phyloP scores from a whole-genome alignment of 2,797 vertebrate genomes.

The Myotis planiceps region DNA sequence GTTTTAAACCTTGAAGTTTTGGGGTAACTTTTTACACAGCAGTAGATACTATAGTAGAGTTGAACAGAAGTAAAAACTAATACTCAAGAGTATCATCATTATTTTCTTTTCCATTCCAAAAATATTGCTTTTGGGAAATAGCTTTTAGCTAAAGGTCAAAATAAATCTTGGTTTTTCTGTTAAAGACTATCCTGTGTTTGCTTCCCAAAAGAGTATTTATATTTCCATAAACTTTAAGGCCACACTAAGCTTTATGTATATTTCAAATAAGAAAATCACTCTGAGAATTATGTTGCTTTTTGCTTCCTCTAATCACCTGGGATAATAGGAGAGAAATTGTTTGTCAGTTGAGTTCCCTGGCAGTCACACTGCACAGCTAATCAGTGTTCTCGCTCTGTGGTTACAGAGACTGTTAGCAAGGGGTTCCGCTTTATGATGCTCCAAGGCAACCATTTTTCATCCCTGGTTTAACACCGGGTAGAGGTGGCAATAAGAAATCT shows the following conservation, averaged over 20 bases:
- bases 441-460: conserved; percentile 38
- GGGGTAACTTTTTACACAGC: neutral
- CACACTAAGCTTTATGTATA: conserved; percentile 25
- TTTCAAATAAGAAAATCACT: conserved; percentile 52
- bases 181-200: conserved; percentile 46
- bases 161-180: conserved; percentile 42
- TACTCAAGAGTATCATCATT: neutral
- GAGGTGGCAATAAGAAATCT: conserved; percentile 67
- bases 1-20: neutral
- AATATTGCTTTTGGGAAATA: conserved; percentile 21
- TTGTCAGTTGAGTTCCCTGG: conserved; percentile 1
- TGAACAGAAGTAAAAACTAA: conserved; percentile 9
- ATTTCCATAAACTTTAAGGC: conserved; percentile 49
- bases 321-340: conserved; percentile 32
- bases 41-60: neutral
- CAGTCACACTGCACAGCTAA: neutral
- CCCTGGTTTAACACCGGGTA: conserved; percentile 50
- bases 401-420: neutral
- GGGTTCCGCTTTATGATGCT: neutral
- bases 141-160: conserved; percentile 60
- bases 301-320: conserved; percentile 35
- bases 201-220: conserved; percentile 21
- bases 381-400: neutral
- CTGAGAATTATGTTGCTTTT: conserved; percentile 2
- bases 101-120: conserved; percentile 44